Base-by-base conservation (phyloP, 2,888 invertebrate species). In the Euclidia mi region DNA sequence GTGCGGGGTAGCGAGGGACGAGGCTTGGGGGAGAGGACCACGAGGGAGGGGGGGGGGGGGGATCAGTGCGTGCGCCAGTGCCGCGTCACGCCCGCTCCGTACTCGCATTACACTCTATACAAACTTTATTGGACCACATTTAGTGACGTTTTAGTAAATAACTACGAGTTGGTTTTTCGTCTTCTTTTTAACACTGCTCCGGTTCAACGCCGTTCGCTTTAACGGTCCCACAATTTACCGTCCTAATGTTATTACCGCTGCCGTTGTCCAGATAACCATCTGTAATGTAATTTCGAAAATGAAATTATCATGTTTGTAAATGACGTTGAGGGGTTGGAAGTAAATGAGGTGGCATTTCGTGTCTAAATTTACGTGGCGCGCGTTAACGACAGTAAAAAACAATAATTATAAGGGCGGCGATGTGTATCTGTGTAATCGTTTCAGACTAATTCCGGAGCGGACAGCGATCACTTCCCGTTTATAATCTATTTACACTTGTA, bases 381-480 rank as follows among this genome's bases (percentile, higher is more conserved):
- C 85, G 88, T 84, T 88, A 88, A 87, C 85, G 88, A 88, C 85
- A 82, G 78, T 84, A 84, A 82, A 84, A 46, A 84, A 89, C 88
- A 85, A 88, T 83, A 82, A 84, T 85, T 85, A 84, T 73, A 61
- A 70, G 71, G 68, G 71, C 62, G 43, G 76, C 76, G 90, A 90
- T 90, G 57, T 45, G 57, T 90, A 91, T 91, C 91, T 75, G 55
- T 57, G 76, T 89, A 91, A 90, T 91, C 81, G 88, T 79, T 90
- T 86, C 84, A 70, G 76, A 84, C 85, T 86, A 88, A 90, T 87
- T 85, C 75, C 81, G 78, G 71, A 73, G 76, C 74, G 66, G 41
- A 53, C 68, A 56, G 57, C 69, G 66, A 79, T 78, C 75, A 72
- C 68, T 76, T 74, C 72, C 78, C 75, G 77, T 83, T 85, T 81